Base-by-base conservation (phyloP, 2,888 invertebrate species). In the Strigamia crassipes region DNA sequence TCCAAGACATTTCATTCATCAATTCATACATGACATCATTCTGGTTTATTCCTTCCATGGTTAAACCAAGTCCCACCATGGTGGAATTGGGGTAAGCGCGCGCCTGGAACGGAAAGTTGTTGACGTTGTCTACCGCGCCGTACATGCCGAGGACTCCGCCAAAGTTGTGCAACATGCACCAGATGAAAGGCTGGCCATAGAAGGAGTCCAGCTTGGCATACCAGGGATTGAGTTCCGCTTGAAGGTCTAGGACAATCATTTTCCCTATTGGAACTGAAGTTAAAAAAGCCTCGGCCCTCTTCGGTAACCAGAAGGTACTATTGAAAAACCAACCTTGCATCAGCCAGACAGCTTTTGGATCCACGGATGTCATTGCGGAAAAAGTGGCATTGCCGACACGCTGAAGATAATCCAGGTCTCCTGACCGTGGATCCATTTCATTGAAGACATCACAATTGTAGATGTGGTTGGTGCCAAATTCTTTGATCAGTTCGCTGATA, bases 151-250 rank as follows among this genome's bases (percentile, higher is more conserved):
- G 88, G 0, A 95, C 96, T 0, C 97, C 98, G 0, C 98, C 98
- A 87, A 96, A 98, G 88, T 98, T 96, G 86, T 97, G 97, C 78
- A 98, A 89, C 96, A 97, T 96, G 87, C 96, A 96, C 96, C 97
- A 98, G 83, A 99, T 93, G 87, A 94, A 99, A 0, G 96, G 96
- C 86, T 98, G 97, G 0, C 97, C 97, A 86, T 92, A 96, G 88
- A 95, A 99, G 83, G 94, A 94, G 0, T 93, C 87, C 8, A 94
- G 91, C 46, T 92, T 88, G 9, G 89, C 88, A 86, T 94, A 97
- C 85, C 94, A 93, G 0, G 97, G 97, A 87, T 90, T 91, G 83
- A 94, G 92, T 87, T 97, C 97, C 0, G 97, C 93, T 86, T 94
- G 94, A 8, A 98, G 89, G 88, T 99, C 98, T 34, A 99, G 89